Conservation (phyloP, 2,113 vertebrate genomes). For the Phylloscopus trochilus region DNA sequence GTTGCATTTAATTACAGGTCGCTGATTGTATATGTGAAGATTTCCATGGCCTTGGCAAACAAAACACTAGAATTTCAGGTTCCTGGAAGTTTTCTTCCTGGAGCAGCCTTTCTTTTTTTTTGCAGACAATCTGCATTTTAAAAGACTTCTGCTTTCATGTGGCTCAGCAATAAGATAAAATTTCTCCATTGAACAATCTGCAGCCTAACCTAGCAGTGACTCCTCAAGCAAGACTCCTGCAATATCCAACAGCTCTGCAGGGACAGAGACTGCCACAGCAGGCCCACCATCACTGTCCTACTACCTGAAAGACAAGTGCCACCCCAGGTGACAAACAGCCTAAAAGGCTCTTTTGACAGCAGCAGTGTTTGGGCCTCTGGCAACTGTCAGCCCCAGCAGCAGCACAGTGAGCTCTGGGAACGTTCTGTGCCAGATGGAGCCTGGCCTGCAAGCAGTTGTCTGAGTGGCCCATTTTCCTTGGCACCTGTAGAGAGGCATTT, state of each 20-base stretch:
- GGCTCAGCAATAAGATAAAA: neutral
- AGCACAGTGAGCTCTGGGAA: neutral
- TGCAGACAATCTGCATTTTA: neutral
- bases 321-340: neutral
- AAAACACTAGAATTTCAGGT: neutral
- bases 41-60: neutral
- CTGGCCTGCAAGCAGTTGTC: neutral
- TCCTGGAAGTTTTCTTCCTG: neutral
- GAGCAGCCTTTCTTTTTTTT: neutral
- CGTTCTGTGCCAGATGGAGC: neutral
- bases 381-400: neutral
- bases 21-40: neutral
- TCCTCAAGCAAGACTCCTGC: neutral
- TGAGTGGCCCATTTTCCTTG: neutral
- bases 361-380: neutral
- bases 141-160: neutral
- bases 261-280: neutral
- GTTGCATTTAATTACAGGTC: neutral
- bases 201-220: neutral
- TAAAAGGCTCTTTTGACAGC: neutral
- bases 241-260: neutral
- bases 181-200: neutral
- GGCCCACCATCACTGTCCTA: fast-evolving
- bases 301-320: neutral
- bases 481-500: neutral